Evolutionary conservation across 2,888 invertebrate species (phyloP).

Genomic region (Trachelus troglodyta): DNA sequence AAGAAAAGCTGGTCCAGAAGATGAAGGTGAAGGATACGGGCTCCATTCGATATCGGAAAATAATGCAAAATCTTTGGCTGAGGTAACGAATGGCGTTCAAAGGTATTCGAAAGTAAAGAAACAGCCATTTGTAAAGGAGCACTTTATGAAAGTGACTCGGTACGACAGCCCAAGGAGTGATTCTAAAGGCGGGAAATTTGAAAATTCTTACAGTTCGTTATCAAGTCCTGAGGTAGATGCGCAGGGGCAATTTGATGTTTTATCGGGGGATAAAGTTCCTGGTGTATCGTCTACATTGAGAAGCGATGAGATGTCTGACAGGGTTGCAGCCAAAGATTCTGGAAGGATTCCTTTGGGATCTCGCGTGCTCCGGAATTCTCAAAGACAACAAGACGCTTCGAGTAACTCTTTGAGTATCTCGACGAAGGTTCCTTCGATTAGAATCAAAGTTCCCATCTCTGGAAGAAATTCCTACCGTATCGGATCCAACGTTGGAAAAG

Average conservation of each 20-base stretch:
- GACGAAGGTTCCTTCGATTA: background rate
- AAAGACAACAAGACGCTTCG: background rate
- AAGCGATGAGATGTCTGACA: background rate
- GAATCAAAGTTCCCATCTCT: background rate
- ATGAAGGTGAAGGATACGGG: background rate
- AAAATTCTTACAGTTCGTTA: background rate
- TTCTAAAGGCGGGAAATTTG: background rate
- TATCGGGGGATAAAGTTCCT: background rate
- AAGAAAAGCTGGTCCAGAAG: slow-evolving; percentile 9
- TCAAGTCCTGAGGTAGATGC: background rate
- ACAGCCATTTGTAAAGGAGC: background rate
- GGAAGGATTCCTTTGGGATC: background rate
- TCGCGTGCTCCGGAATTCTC: background rate
- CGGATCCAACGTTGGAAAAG: background rate
- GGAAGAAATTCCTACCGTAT: background rate
- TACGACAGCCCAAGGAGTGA: background rate
- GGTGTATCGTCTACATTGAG: background rate
- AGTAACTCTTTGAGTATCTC: background rate
- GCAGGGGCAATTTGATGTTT: background rate
- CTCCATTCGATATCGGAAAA: background rate
- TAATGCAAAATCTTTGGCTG: slow-evolving; percentile 10
- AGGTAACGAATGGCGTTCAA: background rate
- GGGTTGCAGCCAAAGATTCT: background rate
- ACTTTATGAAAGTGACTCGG: background rate
- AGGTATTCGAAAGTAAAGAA: background rate